Percentiles rank a stretch among this genome's conserved stretches.
Evolutionary conservation across 2,888 invertebrate species (phyloP).

Genomic region (Eupithecia dodoneata): DNA sequence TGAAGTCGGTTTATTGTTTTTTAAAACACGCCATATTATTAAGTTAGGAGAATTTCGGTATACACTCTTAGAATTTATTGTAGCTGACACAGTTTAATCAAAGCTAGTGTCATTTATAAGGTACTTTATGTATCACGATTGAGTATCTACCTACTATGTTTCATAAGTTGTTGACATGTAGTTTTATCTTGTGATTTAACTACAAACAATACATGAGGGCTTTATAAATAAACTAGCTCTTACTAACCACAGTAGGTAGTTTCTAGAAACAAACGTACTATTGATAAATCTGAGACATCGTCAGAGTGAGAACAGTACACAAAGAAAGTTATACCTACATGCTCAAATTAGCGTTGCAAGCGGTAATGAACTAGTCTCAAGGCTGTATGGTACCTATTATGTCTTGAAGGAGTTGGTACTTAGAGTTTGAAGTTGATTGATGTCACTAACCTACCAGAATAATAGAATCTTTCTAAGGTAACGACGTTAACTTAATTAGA

Average conservation of each 20-base stretch:
- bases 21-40: too few relatives aligned
- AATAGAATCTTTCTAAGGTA: too few relatives aligned
- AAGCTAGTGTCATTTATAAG: background rate
- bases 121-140: background rate
- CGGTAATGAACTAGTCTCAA: constrained; percentile 16
- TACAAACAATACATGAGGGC: background rate
- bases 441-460: background rate
- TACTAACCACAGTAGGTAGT: background rate
- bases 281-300: constrained; percentile 23
- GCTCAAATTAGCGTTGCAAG: constrained; percentile 31
- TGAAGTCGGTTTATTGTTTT: too few relatives aligned
- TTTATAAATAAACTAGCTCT: background rate
- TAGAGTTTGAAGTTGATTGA: background rate
- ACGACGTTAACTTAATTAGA: too few relatives aligned
- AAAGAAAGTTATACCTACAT: constrained; percentile 25
- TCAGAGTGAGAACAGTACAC: constrained; percentile 18
- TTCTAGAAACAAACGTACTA: constrained; percentile 27
- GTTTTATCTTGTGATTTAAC: constrained; percentile 2
- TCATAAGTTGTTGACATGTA: background rate
- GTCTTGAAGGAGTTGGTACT: background rate
- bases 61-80: background rate
- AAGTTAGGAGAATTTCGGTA: background rate
- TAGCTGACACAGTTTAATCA: background rate
- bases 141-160: background rate
- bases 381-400: background rate